A percentile compares a stretch with the other conserved stretches of the same genome.
phyloP scores from a whole-genome alignment of 2,113 vertebrate genomes.

The Vidua chalybeata region DNA sequence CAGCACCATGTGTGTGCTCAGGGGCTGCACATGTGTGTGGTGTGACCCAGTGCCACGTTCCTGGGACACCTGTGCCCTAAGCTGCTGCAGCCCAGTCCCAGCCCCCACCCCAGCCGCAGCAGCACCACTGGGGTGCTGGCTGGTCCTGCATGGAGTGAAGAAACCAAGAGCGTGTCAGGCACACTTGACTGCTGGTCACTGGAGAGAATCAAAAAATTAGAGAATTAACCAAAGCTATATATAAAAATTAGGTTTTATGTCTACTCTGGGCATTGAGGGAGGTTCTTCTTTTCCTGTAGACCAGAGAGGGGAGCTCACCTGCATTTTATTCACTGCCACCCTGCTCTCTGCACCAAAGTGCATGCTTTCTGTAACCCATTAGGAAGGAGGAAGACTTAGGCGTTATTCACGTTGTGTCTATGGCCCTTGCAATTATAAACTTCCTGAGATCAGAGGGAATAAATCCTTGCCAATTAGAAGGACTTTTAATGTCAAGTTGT shows the following conservation, averaged over 20 bases:
- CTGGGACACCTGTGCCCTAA: not conserved
- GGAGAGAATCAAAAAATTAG: not conserved
- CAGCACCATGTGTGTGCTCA: not conserved
- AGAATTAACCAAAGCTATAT: not conserved
- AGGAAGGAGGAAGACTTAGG: not conserved
- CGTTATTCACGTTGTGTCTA: not conserved
- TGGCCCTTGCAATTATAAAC: not conserved
- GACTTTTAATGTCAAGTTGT: slow-evolving; percentile 32
- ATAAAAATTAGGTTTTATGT: not conserved
- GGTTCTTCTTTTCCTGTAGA: not conserved
- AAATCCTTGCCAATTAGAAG: slow-evolving; percentile 24
- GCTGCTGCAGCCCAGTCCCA: rapidly evolving
- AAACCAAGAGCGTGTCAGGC: rapidly evolving
- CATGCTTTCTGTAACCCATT: not conserved
- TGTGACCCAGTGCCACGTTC: not conserved
- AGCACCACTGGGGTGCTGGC: rapidly evolving
- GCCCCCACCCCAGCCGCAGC: not conserved
- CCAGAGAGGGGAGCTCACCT: not conserved
- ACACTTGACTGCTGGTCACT: not conserved
- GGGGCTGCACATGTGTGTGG: rapidly evolving
- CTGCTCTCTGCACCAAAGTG: not conserved
- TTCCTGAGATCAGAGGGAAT: slow-evolving; percentile 25
- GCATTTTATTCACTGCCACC: not conserved
- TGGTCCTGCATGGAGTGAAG: rapidly evolving
- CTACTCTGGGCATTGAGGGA: not conserved